Conservation (phyloP, 2,888 invertebrate genomes). For the Diarsia mendica region DNA sequence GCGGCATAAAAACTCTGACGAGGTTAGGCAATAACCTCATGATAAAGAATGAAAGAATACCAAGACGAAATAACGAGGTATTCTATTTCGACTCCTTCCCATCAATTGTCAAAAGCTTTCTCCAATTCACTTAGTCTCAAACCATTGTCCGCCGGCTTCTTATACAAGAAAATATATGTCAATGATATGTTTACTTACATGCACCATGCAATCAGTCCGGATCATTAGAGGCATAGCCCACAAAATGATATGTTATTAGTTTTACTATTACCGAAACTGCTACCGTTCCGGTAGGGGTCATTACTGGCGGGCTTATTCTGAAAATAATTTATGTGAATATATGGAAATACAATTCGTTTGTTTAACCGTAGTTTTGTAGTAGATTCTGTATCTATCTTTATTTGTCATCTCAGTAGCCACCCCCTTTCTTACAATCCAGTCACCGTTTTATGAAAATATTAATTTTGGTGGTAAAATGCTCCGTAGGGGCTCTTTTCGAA, state of each 20-base stretch:
- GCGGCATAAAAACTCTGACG: too few relatives aligned
- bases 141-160: slow-evolving; percentile 45
- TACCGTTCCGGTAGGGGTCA: slow-evolving; percentile 34
- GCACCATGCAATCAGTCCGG: slow-evolving; percentile 38
- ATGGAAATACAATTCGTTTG: too few relatives aligned
- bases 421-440: too few relatives aligned
- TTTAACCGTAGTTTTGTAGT: too few relatives aligned
- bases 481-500: background rate
- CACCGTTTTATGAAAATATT: too few relatives aligned
- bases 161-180: slow-evolving; percentile 51
- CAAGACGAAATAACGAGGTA: background rate
- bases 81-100: background rate
- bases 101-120: slow-evolving; percentile 54
- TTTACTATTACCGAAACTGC: slow-evolving; percentile 56
- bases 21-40: too few relatives aligned
- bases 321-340: background rate
- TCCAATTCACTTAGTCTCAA: slow-evolving; percentile 20
- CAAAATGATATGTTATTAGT: slow-evolving; percentile 55
- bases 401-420: too few relatives aligned
- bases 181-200: slow-evolving; percentile 46
- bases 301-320: slow-evolving; percentile 42
- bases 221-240: slow-evolving; percentile 66
- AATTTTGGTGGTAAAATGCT: too few relatives aligned
- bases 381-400: too few relatives aligned
- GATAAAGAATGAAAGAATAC: background rate